Evolutionary conservation across 2,888 invertebrate genomes (phyloP).

Genomic region (Leptopilina drosophilae): DNA sequence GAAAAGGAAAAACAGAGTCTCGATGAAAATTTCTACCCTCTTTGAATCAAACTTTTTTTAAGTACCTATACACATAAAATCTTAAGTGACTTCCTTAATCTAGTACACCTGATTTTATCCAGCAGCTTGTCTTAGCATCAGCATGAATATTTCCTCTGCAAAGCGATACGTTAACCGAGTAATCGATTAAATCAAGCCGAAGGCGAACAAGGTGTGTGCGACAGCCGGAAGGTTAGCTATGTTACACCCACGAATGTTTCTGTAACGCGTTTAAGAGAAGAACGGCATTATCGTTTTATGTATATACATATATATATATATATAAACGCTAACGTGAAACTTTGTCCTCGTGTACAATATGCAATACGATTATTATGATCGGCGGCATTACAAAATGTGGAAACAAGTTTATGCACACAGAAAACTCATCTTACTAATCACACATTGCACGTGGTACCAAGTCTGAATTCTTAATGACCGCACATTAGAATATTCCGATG

Average conservation of each 20-base stretch:
- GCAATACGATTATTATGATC: constrained; percentile 54
- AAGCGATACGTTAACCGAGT: constrained; percentile 52
- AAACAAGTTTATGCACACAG: constrained; percentile 53
- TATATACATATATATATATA: background rate
- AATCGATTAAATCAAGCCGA: constrained; percentile 56
- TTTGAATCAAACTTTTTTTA: too few species aligned
- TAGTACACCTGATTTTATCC: constrained; percentile 33
- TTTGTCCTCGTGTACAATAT: constrained; percentile 53
- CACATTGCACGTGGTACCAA: constrained; percentile 35
- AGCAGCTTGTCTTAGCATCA: constrained; percentile 29
- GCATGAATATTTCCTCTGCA: constrained; percentile 41
- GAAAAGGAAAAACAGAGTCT: too few species aligned
- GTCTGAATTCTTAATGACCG: constrained; percentile 28
- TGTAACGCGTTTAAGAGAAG: constrained; percentile 48
- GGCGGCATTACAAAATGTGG: constrained; percentile 53
- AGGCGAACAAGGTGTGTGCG: constrained; percentile 54
- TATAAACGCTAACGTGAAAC: constrained; percentile 45
- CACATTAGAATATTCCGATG: constrained; percentile 38
- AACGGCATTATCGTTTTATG: constrained; percentile 45
- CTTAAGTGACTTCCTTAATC: background rate
- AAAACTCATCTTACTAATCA: constrained; percentile 49
- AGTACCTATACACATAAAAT: too few species aligned
- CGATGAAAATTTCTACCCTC: too few species aligned
- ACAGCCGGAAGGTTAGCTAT: constrained; percentile 54
- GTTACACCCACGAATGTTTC: constrained; percentile 54